A percentile compares a stretch with the other conserved stretches of the same genome.
phyloP scores from a whole-genome alignment of 2,888 invertebrate genomes.

The Synanthedon vespiformis region DNA sequence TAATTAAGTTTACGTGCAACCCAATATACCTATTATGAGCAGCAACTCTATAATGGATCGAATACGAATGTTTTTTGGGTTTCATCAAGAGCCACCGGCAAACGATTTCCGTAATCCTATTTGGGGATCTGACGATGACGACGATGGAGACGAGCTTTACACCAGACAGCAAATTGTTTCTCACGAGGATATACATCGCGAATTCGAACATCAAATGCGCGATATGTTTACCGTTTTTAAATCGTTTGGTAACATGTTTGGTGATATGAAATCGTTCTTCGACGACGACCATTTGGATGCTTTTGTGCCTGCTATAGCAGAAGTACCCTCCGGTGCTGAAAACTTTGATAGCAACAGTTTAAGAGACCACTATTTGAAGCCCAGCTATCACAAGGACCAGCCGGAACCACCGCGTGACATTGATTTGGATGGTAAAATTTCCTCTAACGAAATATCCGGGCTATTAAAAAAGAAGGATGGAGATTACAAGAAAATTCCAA shows the following conservation, averaged over 20 bases:
- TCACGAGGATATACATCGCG: conserved; percentile 29
- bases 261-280: conserved; percentile 41
- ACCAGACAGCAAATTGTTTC: conserved; percentile 31
- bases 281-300: conserved; percentile 17
- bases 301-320: conserved; percentile 8
- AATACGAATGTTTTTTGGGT: conserved; percentile 43
- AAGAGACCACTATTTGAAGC: conserved; percentile 56
- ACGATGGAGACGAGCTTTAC: conserved; percentile 54
- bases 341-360: conserved; percentile 32
- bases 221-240: conserved; percentile 46
- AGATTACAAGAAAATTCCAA: conserved; percentile 9
- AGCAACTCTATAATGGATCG: conserved; percentile 39
- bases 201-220: conserved; percentile 31
- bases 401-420: conserved; percentile 31
- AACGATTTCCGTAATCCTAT: conserved; percentile 63
- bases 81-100: conserved; percentile 36
- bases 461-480: conserved; percentile 42
- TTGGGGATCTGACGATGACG: conserved; percentile 56
- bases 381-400: conserved; percentile 38
- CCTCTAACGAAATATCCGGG: conserved; percentile 53
- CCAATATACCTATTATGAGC: conserved; percentile 5
- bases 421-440: conserved; percentile 56
- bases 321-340: conserved; percentile 18
- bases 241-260: conserved; percentile 45
- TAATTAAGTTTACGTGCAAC: background rate